Evolutionary conservation across 2,888 invertebrate genomes (phyloP).

Genomic region (Ecdyonurus torrentis): DNA sequence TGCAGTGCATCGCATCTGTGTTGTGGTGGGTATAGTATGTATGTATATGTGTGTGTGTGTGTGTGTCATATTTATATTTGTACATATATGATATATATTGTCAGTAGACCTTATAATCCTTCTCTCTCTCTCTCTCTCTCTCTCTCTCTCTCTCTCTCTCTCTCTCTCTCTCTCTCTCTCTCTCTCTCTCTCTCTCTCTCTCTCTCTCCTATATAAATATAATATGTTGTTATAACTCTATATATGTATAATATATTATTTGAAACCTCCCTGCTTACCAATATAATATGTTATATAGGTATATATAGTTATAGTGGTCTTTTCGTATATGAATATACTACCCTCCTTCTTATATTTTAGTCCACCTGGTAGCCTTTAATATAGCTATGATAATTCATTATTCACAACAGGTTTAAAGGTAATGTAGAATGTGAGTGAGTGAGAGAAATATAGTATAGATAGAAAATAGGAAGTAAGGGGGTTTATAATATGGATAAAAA

Average conservation of each 20-base stretch:
- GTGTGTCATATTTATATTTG: not conserved
- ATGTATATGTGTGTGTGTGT: not conserved
- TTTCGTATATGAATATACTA: slow-evolving; percentile 10
- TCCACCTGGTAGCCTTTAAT: slow-evolving; percentile 10
- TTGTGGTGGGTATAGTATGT: no score
- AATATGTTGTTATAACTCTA: no score
- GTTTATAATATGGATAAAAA: not conserved
- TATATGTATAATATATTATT: no score
- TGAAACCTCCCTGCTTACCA: no score
- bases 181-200: slow-evolving; percentile 12
- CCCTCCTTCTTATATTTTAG: slow-evolving; percentile 9
- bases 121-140: slow-evolving; percentile 8
- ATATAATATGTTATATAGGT: no score
- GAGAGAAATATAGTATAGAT: not conserved
- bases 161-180: slow-evolving; percentile 8
- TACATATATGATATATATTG: not conserved
- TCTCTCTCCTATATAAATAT: slow-evolving; percentile 9
- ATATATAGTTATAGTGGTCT: no score
- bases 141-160: slow-evolving; percentile 10
- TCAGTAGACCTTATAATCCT: slow-evolving; percentile 4
- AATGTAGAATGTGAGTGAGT: not conserved
- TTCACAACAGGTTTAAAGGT: slow-evolving; percentile 1
- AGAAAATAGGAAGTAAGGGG: not conserved
- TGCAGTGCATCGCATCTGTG: not conserved
- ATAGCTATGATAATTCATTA: not conserved